Conservation (phyloP, 1,140 invertebrate species). For the Stenopsyche tienmushanensis region DNA sequence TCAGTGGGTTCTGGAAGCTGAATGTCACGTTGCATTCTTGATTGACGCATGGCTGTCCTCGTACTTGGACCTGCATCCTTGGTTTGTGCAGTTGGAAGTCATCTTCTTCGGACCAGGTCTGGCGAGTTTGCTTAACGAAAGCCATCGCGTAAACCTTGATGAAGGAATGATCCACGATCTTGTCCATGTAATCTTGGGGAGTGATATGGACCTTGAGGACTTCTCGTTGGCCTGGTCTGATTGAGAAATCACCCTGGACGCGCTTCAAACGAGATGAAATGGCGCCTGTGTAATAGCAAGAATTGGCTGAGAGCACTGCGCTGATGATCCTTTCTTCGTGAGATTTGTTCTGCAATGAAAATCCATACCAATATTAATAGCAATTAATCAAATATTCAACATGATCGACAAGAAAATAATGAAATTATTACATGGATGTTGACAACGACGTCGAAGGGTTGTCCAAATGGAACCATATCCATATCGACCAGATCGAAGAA, state of each 20-base stretch:
- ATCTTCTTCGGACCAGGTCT: constrained; percentile 70
- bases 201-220: constrained; percentile 57
- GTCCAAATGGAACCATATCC: constrained; percentile 65
- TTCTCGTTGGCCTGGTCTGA: constrained; percentile 58
- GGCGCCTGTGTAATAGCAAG: constrained; percentile 71
- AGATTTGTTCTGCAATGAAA: constrained; percentile 59
- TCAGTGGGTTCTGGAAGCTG: constrained; percentile 69
- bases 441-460: constrained; percentile 66
- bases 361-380: no score
- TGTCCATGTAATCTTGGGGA: constrained; percentile 64
- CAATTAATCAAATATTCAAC: not conserved
- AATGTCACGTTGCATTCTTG: constrained; percentile 54
- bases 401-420: no score
- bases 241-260: constrained; percentile 60
- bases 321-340: constrained; percentile 63
- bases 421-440: constrained; percentile 58
- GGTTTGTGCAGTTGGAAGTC: constrained; percentile 69
- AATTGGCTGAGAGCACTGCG: constrained; percentile 62
- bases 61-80: constrained; percentile 57
- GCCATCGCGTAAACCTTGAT: constrained; percentile 69
- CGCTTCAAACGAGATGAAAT: constrained; percentile 65
- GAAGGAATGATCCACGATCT: constrained; percentile 67
- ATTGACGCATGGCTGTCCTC: constrained; percentile 50
- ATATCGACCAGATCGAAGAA: constrained; percentile 68
- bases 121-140: constrained; percentile 66